Percentiles rank a stretch among this genome's conserved stretches.
phyloP scores from a whole-genome alignment of 2,797 vertebrate genomes.

The Spondyliosoma cantharus region DNA sequence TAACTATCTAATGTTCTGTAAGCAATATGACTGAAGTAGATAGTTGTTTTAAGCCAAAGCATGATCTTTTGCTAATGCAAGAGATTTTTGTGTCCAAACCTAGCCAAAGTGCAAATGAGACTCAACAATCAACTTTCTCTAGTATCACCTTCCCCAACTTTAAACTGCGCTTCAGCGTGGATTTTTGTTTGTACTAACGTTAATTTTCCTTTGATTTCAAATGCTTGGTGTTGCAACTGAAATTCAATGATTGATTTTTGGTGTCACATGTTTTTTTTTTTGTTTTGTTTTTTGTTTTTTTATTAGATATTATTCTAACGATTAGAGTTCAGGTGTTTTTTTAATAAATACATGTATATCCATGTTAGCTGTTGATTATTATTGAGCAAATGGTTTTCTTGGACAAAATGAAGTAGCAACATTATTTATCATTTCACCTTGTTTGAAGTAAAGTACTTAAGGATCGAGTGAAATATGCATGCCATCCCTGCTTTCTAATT shows the following conservation, averaged over 20 bases:
- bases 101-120: too few relatives aligned
- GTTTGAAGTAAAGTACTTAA: constrained; percentile 23
- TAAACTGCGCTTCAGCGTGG: background rate
- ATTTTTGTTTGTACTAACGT: background rate
- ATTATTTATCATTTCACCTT: constrained; percentile 35
- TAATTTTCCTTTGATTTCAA: background rate
- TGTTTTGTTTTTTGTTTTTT: background rate
- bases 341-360: background rate
- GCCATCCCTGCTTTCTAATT: constrained; percentile 69
- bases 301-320: background rate
- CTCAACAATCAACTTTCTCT: too few relatives aligned
- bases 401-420: constrained; percentile 1
- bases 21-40: too few relatives aligned
- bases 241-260: background rate
- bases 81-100: too few relatives aligned
- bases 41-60: too few relatives aligned
- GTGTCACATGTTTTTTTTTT: background rate
- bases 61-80: too few relatives aligned
- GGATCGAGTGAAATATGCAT: constrained; percentile 68
- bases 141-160: too few relatives aligned
- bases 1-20: too few relatives aligned
- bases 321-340: background rate
- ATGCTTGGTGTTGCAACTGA: background rate
- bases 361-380: background rate
- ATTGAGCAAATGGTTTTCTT: background rate